phyloP scores from a whole-genome alignment of 2,888 invertebrate genomes.

The Mythimna loreyi region DNA sequence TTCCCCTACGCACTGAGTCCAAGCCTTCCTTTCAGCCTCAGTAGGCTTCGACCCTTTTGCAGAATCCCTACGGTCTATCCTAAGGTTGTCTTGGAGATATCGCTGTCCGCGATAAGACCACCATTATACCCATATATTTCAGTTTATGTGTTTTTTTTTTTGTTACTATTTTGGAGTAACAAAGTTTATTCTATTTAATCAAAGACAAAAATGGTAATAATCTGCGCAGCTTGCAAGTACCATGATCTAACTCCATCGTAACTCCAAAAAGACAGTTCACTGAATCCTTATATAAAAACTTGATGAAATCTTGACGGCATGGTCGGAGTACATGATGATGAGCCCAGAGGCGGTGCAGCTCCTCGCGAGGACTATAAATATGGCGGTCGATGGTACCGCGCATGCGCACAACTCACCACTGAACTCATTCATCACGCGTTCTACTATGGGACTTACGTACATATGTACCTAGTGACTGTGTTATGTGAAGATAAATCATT shows the following conservation, averaged over 20 bases:
- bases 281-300: background rate
- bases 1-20: no score
- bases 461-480: conserved; percentile 8
- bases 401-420: conserved; percentile 66
- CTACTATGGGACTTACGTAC: background rate
- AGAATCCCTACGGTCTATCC: no score
- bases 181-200: no score
- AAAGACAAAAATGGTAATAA: background rate
- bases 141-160: no score
- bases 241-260: background rate
- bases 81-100: no score
- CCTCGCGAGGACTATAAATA: conserved; percentile 61
- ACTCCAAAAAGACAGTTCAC: background rate
- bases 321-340: conserved; percentile 2
- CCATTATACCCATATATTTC: no score
- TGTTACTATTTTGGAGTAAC: no score
- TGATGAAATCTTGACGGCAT: background rate
- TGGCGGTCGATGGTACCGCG: conserved; percentile 74
- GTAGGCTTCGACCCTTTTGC: no score
- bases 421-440: conserved; percentile 45
- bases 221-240: background rate
- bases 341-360: conserved; percentile 38
- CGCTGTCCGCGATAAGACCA: no score
- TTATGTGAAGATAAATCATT: no score
- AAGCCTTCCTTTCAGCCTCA: no score